Evolutionary conservation across 2,888 invertebrate species (phyloP).

Genomic region (Acrobasis repandana): DNA sequence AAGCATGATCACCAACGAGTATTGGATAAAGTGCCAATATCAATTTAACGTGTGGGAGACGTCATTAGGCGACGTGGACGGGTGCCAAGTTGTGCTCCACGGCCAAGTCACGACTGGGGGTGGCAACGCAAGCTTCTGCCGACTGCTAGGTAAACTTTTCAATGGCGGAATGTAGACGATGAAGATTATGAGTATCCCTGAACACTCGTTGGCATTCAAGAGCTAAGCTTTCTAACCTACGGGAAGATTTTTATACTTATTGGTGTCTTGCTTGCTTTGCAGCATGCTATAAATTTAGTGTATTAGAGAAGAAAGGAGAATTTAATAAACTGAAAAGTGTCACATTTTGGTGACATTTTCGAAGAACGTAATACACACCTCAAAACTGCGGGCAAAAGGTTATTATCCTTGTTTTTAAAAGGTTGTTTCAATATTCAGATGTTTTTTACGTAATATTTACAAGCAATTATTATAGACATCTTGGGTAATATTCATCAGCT

Average conservation of each 20-base stretch:
- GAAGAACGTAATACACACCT: no score
- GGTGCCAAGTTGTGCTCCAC: conserved; percentile 48
- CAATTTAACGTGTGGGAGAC: conserved; percentile 67
- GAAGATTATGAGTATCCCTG: conserved; percentile 20
- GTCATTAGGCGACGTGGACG: conserved; percentile 61
- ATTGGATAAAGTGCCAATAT: conserved; percentile 66
- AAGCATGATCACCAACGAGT: conserved; percentile 51
- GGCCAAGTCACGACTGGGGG: conserved; percentile 55
- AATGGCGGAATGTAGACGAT: background rate
- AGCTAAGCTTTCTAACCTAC: conserved; percentile 38
- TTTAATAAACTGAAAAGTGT: no score
- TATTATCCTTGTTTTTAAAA: no score
- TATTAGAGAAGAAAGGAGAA: no score
- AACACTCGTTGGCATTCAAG: conserved; percentile 42
- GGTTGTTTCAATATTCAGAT: no score
- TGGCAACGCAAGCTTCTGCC: conserved; percentile 48
- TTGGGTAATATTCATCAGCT: no score
- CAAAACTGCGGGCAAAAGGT: no score
- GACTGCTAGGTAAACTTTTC: conserved; percentile 11
- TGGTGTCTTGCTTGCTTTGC: no score
- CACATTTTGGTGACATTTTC: no score
- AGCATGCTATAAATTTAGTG: no score
- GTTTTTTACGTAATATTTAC: no score
- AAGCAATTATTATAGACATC: no score
- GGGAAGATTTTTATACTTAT: background rate